Evolutionary conservation across 2,797 vertebrate species (phyloP), one percentile per base, ranked within the genome.

Genomic region (Chloroceryle inda): DNA sequence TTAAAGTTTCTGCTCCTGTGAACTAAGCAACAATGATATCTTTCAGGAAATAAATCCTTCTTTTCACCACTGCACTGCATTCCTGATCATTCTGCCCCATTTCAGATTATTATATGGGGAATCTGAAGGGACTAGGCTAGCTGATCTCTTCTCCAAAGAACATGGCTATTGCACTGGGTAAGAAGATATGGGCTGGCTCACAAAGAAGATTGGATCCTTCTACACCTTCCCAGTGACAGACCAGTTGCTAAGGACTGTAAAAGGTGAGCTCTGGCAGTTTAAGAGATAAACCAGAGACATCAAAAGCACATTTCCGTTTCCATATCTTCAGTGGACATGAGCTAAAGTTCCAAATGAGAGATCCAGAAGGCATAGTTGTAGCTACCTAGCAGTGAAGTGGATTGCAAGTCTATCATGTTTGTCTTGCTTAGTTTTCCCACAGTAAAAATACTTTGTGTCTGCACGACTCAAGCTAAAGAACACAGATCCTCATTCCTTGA

Each of bases 1-100:
- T 96, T 88, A 91, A 86, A 78, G 63, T 66, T 84, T 91, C 77
- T 91, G 21, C 67, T 91, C 61, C 52, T 83, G 71, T 23, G 72
- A 96, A 83, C 64, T 50, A 49, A 86, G 49, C 85, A 85, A 84
- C 50, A 89, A 72, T 31, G n/a, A 69, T 45, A 66, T 26, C 58
- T 73, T 62, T 85, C 58, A 67, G 82, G 73, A 79, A 90, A 86
- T 4, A 66, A 69, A 61, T 64, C 50, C 47, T 72, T 44, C 40
- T 81, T 92, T 94, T 84, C 35, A 69, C 44, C 10, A 5, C 56
- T 79, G 59, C 31, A n/a, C 47, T 88, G 17, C 20, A 68, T 18
- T 86, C 59, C 42, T 81, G 35, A 50, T 83, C 45, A 5, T 90
- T 58, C 69, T 76, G 53, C 11, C 26, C 3, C 29, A 21, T 55